These are phyloP conservation scores for Vombatus ursinus DNA, from an alignment of 2,113 vertebrate species.

Conservation along the genomic window DNA sequence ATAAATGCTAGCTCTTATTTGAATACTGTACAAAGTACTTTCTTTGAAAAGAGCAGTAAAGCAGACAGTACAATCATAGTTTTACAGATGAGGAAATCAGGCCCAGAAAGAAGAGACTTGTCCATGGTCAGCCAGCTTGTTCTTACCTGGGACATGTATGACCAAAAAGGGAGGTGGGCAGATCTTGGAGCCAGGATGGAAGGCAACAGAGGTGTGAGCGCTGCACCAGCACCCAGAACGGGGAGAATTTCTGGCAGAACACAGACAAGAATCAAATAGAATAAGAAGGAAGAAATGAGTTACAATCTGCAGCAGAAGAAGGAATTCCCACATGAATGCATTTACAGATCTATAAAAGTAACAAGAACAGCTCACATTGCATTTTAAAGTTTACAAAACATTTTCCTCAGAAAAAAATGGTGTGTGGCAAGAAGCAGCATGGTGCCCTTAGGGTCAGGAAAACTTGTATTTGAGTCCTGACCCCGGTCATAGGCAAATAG, in stretches of 20 bases:
- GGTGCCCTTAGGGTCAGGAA: no score
- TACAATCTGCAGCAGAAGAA: not conserved
- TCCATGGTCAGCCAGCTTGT: not conserved
- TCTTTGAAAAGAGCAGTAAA: not conserved
- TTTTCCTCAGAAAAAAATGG: no score
- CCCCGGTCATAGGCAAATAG: no score
- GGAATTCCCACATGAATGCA: no score
- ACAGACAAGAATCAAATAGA: not conserved
- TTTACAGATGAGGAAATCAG: not conserved
- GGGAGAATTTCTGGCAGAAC: not conserved
- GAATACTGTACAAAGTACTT: not conserved
- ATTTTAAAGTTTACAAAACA: no score
- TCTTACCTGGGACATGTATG: not conserved
- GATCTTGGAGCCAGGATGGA: not conserved
- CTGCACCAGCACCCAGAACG: not conserved
- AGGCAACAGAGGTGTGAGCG: not conserved
- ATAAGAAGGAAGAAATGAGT: not conserved
- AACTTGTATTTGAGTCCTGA: no score
- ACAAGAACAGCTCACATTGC: no score
- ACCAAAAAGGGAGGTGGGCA: not conserved
- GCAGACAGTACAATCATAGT: not conserved
- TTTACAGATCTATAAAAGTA: no score
- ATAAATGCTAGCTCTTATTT: not conserved
- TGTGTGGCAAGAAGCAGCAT: no score
- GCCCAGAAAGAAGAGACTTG: not conserved